phyloP scores from a whole-genome alignment of 2,888 invertebrate species.

The Melanostoma scalare region DNA sequence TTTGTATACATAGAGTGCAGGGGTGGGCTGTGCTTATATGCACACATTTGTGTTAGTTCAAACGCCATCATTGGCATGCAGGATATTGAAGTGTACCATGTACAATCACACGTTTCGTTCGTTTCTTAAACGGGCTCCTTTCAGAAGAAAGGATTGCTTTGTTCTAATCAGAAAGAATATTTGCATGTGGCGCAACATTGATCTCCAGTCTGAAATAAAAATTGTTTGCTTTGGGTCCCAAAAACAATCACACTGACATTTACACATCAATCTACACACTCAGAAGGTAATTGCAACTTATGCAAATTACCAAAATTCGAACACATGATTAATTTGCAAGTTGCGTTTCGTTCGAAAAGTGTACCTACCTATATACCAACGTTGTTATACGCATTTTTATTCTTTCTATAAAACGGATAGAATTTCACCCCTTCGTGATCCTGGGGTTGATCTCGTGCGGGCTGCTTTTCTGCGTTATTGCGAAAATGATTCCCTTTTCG shows the following conservation, averaged over 20 bases:
- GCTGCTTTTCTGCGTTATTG: constrained; percentile 45
- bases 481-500: constrained; percentile 58
- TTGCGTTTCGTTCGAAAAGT: constrained; percentile 21
- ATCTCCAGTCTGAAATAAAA: constrained; percentile 45
- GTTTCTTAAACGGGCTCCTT: constrained; percentile 43
- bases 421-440: constrained; percentile 63
- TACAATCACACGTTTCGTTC: constrained; percentile 60
- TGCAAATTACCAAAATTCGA: constrained; percentile 55
- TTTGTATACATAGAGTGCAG: constrained; percentile 6
- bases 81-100: constrained; percentile 42
- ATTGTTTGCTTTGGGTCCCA: background rate
- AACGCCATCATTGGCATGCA: constrained; percentile 60
- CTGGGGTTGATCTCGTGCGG: constrained; percentile 40
- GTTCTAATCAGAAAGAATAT: constrained; percentile 4
- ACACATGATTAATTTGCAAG: constrained; percentile 60
- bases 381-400: background rate
- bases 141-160: constrained; percentile 26
- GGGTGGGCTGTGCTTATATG: constrained; percentile 49
- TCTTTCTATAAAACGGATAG: constrained; percentile 38
- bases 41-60: constrained; percentile 61
- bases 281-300: constrained; percentile 56
- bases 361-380: background rate
- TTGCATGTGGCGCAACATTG: constrained; percentile 42
- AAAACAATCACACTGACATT: constrained; percentile 9
- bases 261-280: background rate